Evolutionary conservation across 2,888 invertebrate genomes (phyloP).

Genomic region (Heliconius aoede): DNA sequence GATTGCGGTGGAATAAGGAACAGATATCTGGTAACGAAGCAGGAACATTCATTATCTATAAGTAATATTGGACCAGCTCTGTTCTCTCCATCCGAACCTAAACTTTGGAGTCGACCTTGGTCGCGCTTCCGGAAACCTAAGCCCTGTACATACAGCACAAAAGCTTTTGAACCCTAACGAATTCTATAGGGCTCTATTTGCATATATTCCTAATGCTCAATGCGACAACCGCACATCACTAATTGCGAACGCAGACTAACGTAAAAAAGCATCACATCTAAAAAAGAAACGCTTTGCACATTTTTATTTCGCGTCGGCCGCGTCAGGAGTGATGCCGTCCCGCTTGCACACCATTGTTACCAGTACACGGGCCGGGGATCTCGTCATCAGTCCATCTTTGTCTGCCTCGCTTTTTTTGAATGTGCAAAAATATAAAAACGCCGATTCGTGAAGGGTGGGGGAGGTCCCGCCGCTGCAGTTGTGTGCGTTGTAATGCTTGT

Average conservation of each 20-base stretch:
- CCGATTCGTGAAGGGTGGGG: conserved; percentile 75
- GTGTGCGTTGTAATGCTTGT: conserved; percentile 79
- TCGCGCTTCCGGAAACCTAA: conserved; percentile 67
- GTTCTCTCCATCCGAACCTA: conserved; percentile 52
- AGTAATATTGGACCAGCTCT: conserved; percentile 46
- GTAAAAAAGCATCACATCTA: conserved; percentile 81
- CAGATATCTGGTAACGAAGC: conserved; percentile 57
- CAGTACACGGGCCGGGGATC: conserved; percentile 56
- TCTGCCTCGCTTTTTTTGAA: conserved; percentile 80
- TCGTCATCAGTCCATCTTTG: conserved; percentile 83
- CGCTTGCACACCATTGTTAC: conserved; percentile 77
- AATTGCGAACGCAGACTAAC: conserved; percentile 83
- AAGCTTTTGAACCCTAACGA: conserved; percentile 62
- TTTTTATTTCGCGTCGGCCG: conserved; percentile 80
- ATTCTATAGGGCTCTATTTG: conserved; percentile 61
- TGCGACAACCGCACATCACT: conserved; percentile 79
- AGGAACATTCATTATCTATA: conserved; percentile 54
- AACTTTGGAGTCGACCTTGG: conserved; percentile 65
- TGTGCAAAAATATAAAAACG: conserved; percentile 84
- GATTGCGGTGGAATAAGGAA: conserved; percentile 66
- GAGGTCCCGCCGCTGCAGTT: conserved; percentile 66
- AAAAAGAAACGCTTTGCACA: conserved; percentile 81
- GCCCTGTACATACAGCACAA: conserved; percentile 54
- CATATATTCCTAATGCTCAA: conserved; percentile 74
- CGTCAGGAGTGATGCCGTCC: conserved; percentile 77